phyloP scores from a whole-genome alignment of 2,888 invertebrate species.

The Morinoia aosen region DNA sequence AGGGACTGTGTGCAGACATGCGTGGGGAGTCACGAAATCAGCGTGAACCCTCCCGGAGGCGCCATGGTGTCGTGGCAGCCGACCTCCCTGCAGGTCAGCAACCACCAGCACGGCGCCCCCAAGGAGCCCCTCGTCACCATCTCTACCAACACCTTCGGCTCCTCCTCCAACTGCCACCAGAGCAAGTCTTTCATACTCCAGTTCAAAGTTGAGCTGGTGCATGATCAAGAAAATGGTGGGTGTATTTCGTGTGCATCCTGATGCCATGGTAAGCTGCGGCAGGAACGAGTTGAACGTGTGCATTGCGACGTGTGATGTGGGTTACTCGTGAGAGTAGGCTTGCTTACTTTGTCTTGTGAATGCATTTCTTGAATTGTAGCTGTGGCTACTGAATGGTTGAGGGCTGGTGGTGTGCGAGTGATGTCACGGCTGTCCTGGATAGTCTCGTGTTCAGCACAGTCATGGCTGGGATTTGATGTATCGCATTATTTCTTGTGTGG shows the following conservation, averaged over 20 bases:
- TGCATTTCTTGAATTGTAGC: no score
- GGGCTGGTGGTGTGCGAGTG: no score
- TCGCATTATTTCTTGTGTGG: no score
- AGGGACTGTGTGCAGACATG: constrained; percentile 54
- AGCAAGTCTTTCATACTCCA: constrained; percentile 87
- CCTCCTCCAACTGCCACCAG: constrained; percentile 82
- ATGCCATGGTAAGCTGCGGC: neutral
- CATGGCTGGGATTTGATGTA: no score
- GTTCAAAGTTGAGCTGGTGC: constrained; percentile 77
- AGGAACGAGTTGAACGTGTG: neutral
- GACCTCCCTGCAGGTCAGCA: neutral
- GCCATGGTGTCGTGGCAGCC: constrained; percentile 19
- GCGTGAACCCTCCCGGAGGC: constrained; percentile 60
- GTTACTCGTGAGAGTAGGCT: no score
- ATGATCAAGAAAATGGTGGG: constrained; percentile 68
- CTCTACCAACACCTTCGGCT: constrained; percentile 88
- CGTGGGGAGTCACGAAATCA: constrained; percentile 64
- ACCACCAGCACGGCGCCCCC: constrained; percentile 45
- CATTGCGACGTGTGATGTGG: no score
- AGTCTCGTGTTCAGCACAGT: no score
- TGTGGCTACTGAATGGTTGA: no score
- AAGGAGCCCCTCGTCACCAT: constrained; percentile 81
- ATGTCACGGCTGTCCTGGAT: no score
- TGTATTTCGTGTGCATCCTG: neutral
- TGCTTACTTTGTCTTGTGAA: no score